These are phyloP conservation scores for Pipistrellus pipistrellus DNA, from an alignment of 2,797 vertebrate genomes.

Conservation along the genomic window DNA sequence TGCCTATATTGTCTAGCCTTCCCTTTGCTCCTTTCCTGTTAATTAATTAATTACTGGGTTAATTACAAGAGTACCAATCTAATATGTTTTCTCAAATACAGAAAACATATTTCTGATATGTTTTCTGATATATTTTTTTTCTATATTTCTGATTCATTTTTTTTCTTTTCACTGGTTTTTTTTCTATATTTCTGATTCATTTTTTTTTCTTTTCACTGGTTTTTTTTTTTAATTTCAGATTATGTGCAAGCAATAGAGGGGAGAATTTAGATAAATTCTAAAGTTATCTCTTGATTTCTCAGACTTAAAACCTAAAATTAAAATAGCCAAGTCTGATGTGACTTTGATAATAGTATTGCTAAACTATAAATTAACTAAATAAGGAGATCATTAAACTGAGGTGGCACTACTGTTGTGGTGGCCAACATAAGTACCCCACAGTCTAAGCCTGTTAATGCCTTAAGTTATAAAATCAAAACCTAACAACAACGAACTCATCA, in stretches of 20 bases:
- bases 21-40: too few species aligned
- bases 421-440: background rate
- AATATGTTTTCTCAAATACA: background rate
- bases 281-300: constrained; percentile 6
- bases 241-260: background rate
- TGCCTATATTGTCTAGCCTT: too few species aligned
- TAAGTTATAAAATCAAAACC: background rate
- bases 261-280: background rate
- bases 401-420: background rate
- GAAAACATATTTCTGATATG: too few species aligned
- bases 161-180: too few species aligned
- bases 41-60: too few species aligned
- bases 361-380: background rate
- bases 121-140: too few species aligned
- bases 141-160: too few species aligned
- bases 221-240: background rate
- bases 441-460: background rate
- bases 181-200: background rate
- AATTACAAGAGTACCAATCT: too few species aligned
- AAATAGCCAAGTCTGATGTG: background rate
- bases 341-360: background rate
- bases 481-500: background rate
- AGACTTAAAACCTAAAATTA: background rate
- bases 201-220: background rate
- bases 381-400: background rate